Evolutionary conservation across 2,113 vertebrate species (phyloP), one percentile per base, ranked within the genome.

Genomic region (Stictonetta naevosa): DNA sequence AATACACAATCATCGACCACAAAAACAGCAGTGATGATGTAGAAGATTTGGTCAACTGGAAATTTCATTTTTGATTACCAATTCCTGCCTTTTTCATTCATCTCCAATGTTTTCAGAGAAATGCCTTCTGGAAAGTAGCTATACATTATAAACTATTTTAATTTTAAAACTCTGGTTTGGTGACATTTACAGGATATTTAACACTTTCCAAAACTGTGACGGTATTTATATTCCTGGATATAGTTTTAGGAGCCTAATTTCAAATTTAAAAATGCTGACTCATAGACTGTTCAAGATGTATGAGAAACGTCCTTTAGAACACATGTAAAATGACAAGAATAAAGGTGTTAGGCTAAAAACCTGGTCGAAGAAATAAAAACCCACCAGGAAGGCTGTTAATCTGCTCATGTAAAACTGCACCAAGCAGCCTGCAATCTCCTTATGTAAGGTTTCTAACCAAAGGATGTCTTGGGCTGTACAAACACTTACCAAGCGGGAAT

Each of bases 171-270:
- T 86, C 33, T 25, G 8, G 5, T 83, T 94, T 69, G 23, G 20
- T 90, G 75, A 83, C 85, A 95, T 92, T 96, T 89, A 60, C 36
- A 83, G 71, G 76, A 80, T 87, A 77, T 83, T 95, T 95, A 94
- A 90, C 92, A 92, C 90, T 92, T 93, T 90, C 29, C 38, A 77
- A 90, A 93, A 86, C 88, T 86, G 72, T 81, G 92, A 75, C 0
- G 7, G 29, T 81, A 93, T 96, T 96, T 96, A 77, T 94, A 93
- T 81, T 86, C 52, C 64, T 90, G 73, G 80, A 55, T 74, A 62
- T 86, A 75, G 59, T 88, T 94, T 74, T 58, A 88, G 80, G 68
- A 96, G 83, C 73, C 60, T 83, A 77, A 88, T 83, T 94, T 92
- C 74, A 66, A 52, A 80, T 86, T 93, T 92, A 63, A 93, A 93